phyloP scores from a whole-genome alignment of 2,888 invertebrate species.

The Sarcophaga variegata region DNA sequence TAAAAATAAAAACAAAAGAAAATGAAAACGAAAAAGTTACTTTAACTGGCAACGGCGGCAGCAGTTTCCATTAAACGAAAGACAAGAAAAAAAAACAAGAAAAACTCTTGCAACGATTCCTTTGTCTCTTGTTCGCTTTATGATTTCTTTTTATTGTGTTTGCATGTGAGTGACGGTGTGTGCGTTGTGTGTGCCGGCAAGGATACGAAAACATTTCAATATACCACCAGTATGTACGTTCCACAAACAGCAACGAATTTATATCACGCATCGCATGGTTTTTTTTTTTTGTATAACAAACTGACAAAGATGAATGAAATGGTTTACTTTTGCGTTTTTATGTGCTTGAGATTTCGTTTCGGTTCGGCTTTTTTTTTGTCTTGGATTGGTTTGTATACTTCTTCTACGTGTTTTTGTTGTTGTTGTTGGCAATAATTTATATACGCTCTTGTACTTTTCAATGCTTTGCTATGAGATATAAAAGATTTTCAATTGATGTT shows the following conservation, averaged over 20 bases:
- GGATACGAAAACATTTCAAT: not conserved
- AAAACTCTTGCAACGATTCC: conserved; percentile 18
- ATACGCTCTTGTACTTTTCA: conserved; percentile 22
- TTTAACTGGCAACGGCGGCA: conserved; percentile 9
- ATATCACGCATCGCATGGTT: not conserved
- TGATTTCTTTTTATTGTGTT: too few relatives aligned
- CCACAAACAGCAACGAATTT: not conserved
- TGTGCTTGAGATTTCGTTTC: conserved; percentile 4
- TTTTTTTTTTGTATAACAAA: conserved; percentile 11
- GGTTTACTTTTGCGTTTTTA: conserved; percentile 43
- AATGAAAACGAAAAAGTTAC: conserved; percentile 23
- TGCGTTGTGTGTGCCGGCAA: not conserved
- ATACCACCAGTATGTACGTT: not conserved
- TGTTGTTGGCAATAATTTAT: conserved; percentile 49
- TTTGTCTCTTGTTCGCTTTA: conserved; percentile 27
- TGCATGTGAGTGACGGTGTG: too few relatives aligned
- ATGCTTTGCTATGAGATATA: conserved; percentile 34
- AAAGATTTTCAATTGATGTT: conserved; percentile 61
- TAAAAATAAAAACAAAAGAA: not conserved
- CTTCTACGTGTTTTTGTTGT: conserved; percentile 23
- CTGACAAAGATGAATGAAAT: conserved; percentile 61
- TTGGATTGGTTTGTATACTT: not conserved
- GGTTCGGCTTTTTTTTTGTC: conserved; percentile 20
- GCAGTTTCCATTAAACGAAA: not conserved
- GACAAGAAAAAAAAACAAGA: conserved; percentile 1